Base-by-base conservation (phyloP, 2,797 vertebrate genomes). In the Epinephelus awoara region DNA sequence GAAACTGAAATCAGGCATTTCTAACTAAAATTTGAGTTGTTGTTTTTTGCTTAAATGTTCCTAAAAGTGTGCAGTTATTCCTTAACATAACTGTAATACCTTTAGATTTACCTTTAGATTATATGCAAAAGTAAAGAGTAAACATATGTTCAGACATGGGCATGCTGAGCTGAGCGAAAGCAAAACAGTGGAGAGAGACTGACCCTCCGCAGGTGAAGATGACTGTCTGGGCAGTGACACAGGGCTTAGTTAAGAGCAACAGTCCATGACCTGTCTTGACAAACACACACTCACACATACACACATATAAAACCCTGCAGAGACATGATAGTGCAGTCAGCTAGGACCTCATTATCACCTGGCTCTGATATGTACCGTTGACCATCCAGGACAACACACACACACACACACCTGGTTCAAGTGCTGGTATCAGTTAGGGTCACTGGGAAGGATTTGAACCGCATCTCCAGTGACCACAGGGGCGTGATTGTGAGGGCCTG, bases 291-390 rank as follows among this genome's bases (percentile, higher is more conserved):
- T 72, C 57, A 65, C 64, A 56, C 56, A 64, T 67, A 71, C 68
- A 64, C n/a, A 73, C 27, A 76, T 10, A 72, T 51, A 38, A 64
- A 77, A 67, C 65, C 72, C 74, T 56, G 76, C 73, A 62, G 72
- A 61, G 87, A 89, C 78, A 79, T 52, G 72, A 67, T 62, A 46
- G 65, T 34, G 50, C 42, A 50, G 82, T 81, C 80, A 85, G 65
- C 52, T 51, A 84, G 80, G 84, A 81, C 65, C 71, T 91, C 84
- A 87, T 91, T 88, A 92, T 90, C 88, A 88, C 84, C 84, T 88
- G 75, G 77, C 83, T 85, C 74, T 51, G 67, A 88, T 83, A 85
- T 42, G 76, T 76, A 62, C 71, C n/a, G 6, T 21, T 83, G 80
- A 72, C 83, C 81, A 67, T 75, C 72, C 77, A 84, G 72, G 29